Base-by-base conservation (phyloP, 2,797 vertebrate species). In the Muraenolepis orangiensis region DNA sequence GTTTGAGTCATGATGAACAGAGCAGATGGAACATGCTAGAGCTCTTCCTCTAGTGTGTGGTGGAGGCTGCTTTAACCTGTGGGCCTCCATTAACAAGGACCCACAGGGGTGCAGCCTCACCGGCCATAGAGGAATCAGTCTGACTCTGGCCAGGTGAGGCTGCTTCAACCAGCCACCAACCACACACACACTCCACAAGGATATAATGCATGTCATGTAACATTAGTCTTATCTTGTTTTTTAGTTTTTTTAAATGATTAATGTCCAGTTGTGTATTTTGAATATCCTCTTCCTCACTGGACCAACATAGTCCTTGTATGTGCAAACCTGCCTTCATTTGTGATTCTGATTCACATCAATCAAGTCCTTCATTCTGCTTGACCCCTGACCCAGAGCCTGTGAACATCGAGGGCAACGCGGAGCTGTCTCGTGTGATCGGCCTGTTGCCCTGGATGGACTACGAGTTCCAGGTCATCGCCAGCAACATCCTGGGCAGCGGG, bases 391-490 rank as follows among this genome's bases (percentile, higher is more conserved):
- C 87, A 98, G 98, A 95, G 79, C 98, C 97, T 0, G 12, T 87
- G 16, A 97, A 96, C 86, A 96, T 99, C 0, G 97, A 99, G 83
- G 97, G 97, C 74, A 99, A 99, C 0, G 94, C 96, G 0, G 98
- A 98, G 92, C 93, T 93, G 0, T 95, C 96, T 26, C 94, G 92
- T 73, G 95, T 99, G 76, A 89, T 93, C 34, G 96, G 95, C 40
- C 94, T 99, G 72, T 94, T 95, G 7, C 96, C 97, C 2, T 99
- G 97, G 97, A 97, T 96, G 95, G 96, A 99, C 87, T 99, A 99
- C 0, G 94, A 98, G 81, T 99, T 99, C 82, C 95, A 96, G 71
- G 95, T 98, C 80, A 80, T 96, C 0, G 98, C 97, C 51, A 98
- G 96, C 87, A 99, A 99, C 91, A 98, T 99, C 77, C 91, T 99